Percentiles rank a stretch among this genome's conserved stretches.
Evolutionary conservation across 2,888 invertebrate genomes (phyloP).

Genomic region (Eilema caniola): DNA sequence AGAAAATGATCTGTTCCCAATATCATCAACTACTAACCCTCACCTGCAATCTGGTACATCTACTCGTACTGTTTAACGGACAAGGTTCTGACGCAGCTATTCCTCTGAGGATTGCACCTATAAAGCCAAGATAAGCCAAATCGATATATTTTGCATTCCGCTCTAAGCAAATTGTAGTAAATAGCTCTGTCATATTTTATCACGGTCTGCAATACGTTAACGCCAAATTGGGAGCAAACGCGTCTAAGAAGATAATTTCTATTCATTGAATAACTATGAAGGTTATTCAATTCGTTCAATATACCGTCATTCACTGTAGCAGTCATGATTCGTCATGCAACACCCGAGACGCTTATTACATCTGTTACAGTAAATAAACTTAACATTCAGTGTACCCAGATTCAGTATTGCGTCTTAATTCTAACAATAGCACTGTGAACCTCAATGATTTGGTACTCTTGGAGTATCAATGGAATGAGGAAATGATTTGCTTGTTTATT

Average conservation of each 20-base stretch:
- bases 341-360: constrained; percentile 32
- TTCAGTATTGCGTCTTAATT: not conserved
- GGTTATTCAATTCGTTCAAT: constrained; percentile 22
- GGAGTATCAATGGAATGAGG: too few relatives aligned
- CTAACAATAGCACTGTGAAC: not conserved
- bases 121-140: too few relatives aligned
- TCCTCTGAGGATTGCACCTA: too few relatives aligned
- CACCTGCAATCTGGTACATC: too few relatives aligned
- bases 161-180: not conserved
- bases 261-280: constrained; percentile 28
- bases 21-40: too few relatives aligned
- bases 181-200: not conserved
- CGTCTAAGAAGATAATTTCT: constrained; percentile 10
- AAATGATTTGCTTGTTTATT: too few relatives aligned
- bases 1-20: too few relatives aligned
- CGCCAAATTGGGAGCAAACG: constrained; percentile 20
- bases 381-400: not conserved
- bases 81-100: too few relatives aligned
- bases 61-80: too few relatives aligned
- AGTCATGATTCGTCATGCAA: constrained; percentile 50
- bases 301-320: constrained; percentile 47
- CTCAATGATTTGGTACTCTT: too few relatives aligned
- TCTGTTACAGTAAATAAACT: constrained; percentile 36
- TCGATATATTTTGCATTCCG: too few relatives aligned
- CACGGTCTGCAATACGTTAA: constrained; percentile 9